Evolutionary conservation across 1,140 invertebrate species (phyloP), one percentile per base, ranked within the genome.

Genomic region (Brevipalpus yothersi): DNA sequence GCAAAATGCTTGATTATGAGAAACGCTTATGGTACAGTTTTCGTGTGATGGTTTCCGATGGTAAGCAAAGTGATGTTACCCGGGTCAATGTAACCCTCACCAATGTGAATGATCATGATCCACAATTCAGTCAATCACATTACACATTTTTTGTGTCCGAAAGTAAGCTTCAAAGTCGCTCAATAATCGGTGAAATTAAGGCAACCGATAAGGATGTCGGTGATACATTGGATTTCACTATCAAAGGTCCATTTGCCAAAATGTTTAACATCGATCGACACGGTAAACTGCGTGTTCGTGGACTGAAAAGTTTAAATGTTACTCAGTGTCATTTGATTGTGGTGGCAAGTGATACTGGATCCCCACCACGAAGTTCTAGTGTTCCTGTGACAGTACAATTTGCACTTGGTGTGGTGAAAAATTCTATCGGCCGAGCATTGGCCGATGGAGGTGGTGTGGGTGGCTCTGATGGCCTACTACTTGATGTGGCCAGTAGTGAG

Each of bases 61-160:
- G 84, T 39, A 74, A 76, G 63, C 72, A 87, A 83, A 86, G 84
- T 68, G 84, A 86, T 68, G 79, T 79, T 0, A 75, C 80, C 1
- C 73, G 73, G 43, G 75, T 91, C 0, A 84, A 84, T 60, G 75
- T 93, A 10, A 80, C 80, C 0, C 81, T 93, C 4, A 72, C 85
- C 64, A 83, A 91, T 69, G 82, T 89, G 0, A 93, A 93, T 68
- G 87, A 92, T 69, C 71, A 73, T 84, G 86, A 89, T 70, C 88
- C 88, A 1, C 75, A 84, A 41, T 91, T 93, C 72, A 77, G 83
- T 1, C 82, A 84, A 70, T 79, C 83, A 0, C 81, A 85, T 67
- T 92, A 90, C 67, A 84, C 87, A 72, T 91, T 86, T 69, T 79
- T 77, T 67, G 78, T 79, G 61, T 51, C 49, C 10, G 76, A 72